Percentiles rank a stretch among this genome's conserved stretches.
Evolutionary conservation across 2,888 invertebrate genomes (phyloP).

Genomic region (Lypha dubia): DNA sequence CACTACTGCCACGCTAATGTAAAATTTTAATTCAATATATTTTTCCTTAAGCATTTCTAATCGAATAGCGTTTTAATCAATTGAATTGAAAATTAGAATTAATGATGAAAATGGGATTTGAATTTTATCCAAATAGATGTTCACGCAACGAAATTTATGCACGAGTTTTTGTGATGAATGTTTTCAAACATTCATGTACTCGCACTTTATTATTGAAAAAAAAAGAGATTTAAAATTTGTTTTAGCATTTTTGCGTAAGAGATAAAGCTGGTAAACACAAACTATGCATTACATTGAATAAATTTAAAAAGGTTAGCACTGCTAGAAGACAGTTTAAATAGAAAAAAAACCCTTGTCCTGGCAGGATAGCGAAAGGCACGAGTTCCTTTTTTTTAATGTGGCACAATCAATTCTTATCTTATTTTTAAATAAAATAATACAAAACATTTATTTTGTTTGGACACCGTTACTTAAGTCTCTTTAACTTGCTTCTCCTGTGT

Average conservation of each 20-base stretch:
- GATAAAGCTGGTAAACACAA: neutral
- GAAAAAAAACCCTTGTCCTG: constrained; percentile 12
- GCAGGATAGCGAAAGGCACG: neutral
- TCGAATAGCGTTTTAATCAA: constrained; percentile 82
- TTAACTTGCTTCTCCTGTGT: neutral
- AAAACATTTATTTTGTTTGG: constrained; percentile 55
- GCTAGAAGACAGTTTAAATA: constrained; percentile 21
- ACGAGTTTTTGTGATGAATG: constrained; percentile 58
- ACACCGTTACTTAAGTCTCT: constrained; percentile 15
- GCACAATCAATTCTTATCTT: constrained; percentile 64
- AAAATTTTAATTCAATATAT: constrained; percentile 81
- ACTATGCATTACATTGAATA: constrained; percentile 43
- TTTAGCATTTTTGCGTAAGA: neutral
- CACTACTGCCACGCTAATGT: constrained; percentile 72
- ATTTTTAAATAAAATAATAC: constrained; percentile 55
- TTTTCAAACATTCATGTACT: constrained; percentile 13
- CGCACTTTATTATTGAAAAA: neutral
- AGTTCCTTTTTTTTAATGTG: neutral
- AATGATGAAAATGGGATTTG: constrained; percentile 68
- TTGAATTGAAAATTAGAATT: constrained; percentile 79
- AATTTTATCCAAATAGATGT: constrained; percentile 44
- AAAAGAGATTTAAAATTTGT: too few species aligned
- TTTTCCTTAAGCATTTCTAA: constrained; percentile 79
- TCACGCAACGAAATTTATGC: constrained; percentile 7
- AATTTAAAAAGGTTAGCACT: constrained; percentile 10